Conservation (phyloP, 2,797 vertebrate species). For the Alauda arvensis region DNA sequence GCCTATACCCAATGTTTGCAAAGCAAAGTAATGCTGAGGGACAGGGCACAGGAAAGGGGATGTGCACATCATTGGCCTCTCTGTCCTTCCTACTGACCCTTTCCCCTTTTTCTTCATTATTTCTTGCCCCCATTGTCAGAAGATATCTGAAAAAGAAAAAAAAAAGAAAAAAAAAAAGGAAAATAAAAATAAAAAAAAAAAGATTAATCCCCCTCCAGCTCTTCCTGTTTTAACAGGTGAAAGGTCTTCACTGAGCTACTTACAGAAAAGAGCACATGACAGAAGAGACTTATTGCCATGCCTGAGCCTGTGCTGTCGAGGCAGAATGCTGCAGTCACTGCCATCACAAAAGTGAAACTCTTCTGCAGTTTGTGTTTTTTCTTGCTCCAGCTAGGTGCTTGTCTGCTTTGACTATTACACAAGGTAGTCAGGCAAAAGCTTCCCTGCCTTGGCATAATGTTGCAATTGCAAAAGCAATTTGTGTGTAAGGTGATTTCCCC, state of each 20-base stretch:
- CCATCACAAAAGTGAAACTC: background rate
- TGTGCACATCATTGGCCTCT: background rate
- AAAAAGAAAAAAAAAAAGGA: no score
- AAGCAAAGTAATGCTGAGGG: background rate
- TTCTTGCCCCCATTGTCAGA: background rate
- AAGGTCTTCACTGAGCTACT: background rate
- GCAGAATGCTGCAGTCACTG: background rate
- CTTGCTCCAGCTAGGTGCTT: background rate
- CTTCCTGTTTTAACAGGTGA: background rate
- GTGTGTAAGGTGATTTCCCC: background rate
- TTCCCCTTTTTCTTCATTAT: background rate
- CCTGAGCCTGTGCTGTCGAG: background rate
- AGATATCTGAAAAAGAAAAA: background rate
- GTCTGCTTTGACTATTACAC: background rate
- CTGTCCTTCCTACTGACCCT: background rate
- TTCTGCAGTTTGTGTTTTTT: background rate
- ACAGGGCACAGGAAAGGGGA: background rate
- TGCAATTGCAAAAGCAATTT: background rate
- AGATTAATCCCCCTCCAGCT: fast-evolving
- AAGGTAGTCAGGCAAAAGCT: background rate
- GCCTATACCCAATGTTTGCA: background rate
- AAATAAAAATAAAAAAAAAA: no score
- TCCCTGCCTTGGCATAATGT: background rate
- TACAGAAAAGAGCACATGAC: background rate
- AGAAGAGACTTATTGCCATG: background rate